Percentiles rank a stretch among this genome's conserved stretches.
phyloP scores from a whole-genome alignment of 2,888 invertebrate species.

The Acleris holmiana region DNA sequence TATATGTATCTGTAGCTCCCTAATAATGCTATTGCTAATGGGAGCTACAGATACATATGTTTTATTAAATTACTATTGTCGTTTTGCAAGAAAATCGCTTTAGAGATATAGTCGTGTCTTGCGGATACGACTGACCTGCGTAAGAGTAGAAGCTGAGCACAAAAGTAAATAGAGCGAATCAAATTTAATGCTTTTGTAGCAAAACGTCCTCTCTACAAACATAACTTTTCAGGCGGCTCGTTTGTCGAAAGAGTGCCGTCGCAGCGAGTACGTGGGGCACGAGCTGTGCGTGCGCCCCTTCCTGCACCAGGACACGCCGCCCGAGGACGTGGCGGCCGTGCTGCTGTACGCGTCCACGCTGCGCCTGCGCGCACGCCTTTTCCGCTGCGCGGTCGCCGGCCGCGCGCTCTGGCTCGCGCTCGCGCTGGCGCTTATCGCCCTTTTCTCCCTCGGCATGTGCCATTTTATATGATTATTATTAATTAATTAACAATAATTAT shows the following conservation, averaged over 20 bases:
- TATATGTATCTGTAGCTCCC: too few species aligned
- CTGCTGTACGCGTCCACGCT: constrained; percentile 90
- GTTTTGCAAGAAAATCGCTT: too few species aligned
- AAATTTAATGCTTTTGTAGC: too few species aligned
- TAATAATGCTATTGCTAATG: too few species aligned
- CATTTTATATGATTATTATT: constrained; percentile 81
- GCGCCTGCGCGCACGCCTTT: constrained; percentile 89
- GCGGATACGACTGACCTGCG: too few species aligned
- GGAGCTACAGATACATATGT: too few species aligned
- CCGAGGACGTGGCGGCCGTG: constrained; percentile 90
- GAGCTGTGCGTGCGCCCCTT: constrained; percentile 91
- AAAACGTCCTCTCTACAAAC: too few species aligned
- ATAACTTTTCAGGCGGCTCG: constrained; percentile 87
- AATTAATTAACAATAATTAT: too few species aligned
- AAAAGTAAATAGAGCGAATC: too few species aligned
- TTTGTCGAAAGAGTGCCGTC: constrained; percentile 88
- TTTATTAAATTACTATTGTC: too few species aligned
- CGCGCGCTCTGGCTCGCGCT: constrained; percentile 87
- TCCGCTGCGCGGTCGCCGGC: constrained; percentile 89
- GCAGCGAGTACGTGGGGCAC: constrained; percentile 90
- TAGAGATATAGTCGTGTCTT: too few species aligned
- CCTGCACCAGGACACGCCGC: constrained; percentile 90
- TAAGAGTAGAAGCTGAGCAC: too few species aligned
- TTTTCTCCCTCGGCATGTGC: constrained; percentile 90
- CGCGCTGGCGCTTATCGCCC: constrained; percentile 82